These are phyloP conservation scores for Macquaria ambigua DNA, from an alignment of 2,113 vertebrate genomes.

Conservation along the genomic window DNA sequence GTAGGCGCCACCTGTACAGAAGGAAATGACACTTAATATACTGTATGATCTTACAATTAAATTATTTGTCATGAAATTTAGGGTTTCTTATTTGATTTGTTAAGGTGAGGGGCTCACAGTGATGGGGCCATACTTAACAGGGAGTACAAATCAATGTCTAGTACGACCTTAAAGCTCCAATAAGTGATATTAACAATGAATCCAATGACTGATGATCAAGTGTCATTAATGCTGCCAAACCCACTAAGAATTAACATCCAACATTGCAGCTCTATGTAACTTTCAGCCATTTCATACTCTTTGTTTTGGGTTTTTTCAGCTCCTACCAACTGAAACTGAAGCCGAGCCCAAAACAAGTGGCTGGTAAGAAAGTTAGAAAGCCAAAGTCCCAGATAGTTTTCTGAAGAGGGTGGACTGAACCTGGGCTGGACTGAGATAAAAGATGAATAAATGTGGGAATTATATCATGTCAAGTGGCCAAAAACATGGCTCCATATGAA, in stretches of 20 bases:
- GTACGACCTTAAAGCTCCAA: too few relatives aligned
- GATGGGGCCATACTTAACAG: too few relatives aligned
- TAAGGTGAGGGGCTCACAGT: not conserved
- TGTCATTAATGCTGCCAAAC: not conserved
- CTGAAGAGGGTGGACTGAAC: not conserved
- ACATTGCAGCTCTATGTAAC: not conserved
- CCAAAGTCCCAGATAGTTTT: not conserved
- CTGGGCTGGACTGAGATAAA: not conserved
- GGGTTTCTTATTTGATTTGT: not conserved
- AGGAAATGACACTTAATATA: conserved; percentile 9
- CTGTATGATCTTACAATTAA: not conserved
- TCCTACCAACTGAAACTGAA: not conserved
- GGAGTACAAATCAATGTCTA: too few relatives aligned
- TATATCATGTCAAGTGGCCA: not conserved
- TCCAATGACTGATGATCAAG: not conserved
- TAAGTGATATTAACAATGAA: not conserved
- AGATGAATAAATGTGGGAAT: not conserved
- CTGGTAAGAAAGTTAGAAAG: not conserved
- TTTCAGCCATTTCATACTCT: not conserved
- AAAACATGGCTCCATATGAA: not conserved
- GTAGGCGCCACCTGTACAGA: conserved; percentile 85
- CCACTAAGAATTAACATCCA: not conserved
- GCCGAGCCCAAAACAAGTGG: not conserved
- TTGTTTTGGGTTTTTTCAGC: too few relatives aligned
- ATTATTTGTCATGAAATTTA: too few relatives aligned